Base-by-base conservation (phyloP, 2,113 vertebrate genomes). In the Oncorhynchus kisutch region DNA sequence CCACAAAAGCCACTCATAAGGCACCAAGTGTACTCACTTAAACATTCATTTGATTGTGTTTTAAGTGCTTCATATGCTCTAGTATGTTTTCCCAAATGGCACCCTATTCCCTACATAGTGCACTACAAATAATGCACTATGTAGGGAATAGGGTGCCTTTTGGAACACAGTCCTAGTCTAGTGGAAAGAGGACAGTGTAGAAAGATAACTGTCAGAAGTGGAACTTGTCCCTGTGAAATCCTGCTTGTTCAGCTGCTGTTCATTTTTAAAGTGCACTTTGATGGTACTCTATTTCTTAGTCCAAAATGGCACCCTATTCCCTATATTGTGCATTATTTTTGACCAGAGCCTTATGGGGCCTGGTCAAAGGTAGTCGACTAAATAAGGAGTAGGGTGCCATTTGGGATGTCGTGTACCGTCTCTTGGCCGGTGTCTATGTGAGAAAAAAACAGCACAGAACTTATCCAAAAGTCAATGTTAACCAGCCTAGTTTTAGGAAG, bases 221-320 rank as follows among this genome's bases (percentile, higher is more conserved):
- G 4, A 12, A 16, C 25, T 27, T 31, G 22, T 8, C 39, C 39
- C 39, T 8, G 39, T 67, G 66, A 34, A 67, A 24, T 77, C 70
- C 72, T 65, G 59, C 69, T 20, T 78, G 25, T 82, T 70, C 31
- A 16, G 2, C 0, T 45, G 12, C 57, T 72, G 73, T n/a, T 67
- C 78, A 72, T 79, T 48, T 51, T 68, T 83, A 78, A 87, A 92
- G 86, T 84, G 81, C 86, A 87, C 74, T 82, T 83, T 82, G 81
- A 78, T 75, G 77, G 80, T 76, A 75, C 39, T 70, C 5, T 11
- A 73, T 73, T 51, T 51, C 13, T 39, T 39, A 9, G 14, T 16
- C 49, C 49, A 4, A 51, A 51, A 16, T 14, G 1, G 11, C 4
- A 51, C 3, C 49, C 1, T 8, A 39, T 39, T 39, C 39, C 39